These are phyloP conservation scores for Daptonema setosum DNA, from an alignment of 2,888 invertebrate genomes.

Conservation along the genomic window DNA sequence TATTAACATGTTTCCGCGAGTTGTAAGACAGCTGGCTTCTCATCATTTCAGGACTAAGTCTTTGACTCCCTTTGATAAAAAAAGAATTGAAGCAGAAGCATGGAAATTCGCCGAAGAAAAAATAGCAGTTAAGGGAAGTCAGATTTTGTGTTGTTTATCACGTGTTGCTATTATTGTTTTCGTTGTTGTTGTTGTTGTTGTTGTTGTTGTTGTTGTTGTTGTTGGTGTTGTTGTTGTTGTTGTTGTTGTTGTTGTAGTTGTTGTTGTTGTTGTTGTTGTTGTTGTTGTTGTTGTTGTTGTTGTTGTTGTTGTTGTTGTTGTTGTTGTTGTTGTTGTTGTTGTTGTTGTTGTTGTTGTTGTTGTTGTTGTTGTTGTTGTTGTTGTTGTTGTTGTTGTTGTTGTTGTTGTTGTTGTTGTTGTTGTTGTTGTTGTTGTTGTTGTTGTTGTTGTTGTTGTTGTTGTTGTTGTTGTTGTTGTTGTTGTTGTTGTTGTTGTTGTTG, in stretches of 20 bases:
- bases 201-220: too few relatives aligned
- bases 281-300: neutral
- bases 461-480: neutral
- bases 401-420: neutral
- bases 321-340: neutral
- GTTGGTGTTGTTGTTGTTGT: too few relatives aligned
- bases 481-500: neutral
- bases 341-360: neutral
- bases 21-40: too few relatives aligned
- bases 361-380: neutral
- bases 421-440: neutral
- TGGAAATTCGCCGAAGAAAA: too few relatives aligned
- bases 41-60: too few relatives aligned
- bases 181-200: too few relatives aligned
- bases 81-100: too few relatives aligned
- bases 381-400: neutral
- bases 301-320: neutral
- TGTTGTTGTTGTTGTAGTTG: neutral
- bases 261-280: neutral
- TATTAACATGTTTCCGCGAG: too few relatives aligned
- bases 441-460: neutral
- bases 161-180: too few relatives aligned
- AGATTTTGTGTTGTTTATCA: too few relatives aligned
- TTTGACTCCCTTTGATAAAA: too few relatives aligned
- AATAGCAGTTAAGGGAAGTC: too few relatives aligned